phyloP scores from a whole-genome alignment of 2,113 vertebrate genomes.

The Solea solea region DNA sequence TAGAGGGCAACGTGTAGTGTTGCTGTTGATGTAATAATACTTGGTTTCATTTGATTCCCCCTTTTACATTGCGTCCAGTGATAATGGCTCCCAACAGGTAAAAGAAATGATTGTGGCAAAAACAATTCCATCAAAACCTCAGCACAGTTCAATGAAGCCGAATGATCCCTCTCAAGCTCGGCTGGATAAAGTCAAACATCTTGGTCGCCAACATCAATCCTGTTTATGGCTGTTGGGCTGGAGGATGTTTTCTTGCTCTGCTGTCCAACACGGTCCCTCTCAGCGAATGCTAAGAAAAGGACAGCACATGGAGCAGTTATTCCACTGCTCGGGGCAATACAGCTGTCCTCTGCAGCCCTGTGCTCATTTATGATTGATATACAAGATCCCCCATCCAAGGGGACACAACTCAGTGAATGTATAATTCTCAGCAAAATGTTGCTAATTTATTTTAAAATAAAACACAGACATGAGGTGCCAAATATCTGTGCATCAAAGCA shows the following conservation, averaged over 20 bases:
- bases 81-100: constrained; percentile 46
- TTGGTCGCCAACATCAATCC: constrained; percentile 76
- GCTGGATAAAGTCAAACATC: constrained; percentile 75
- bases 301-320: constrained; percentile 56
- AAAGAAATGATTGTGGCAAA: constrained; percentile 57
- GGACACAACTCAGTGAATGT: constrained; percentile 17
- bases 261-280: constrained; percentile 64
- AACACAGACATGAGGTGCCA: neutral
- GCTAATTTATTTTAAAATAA: constrained; percentile 7
- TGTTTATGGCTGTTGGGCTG: constrained; percentile 75
- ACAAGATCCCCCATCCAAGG: constrained; percentile 27
- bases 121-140: constrained; percentile 66
- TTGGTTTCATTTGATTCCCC: constrained; percentile 12
- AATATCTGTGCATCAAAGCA: constrained; percentile 16
- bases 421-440: constrained; percentile 6
- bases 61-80: constrained; percentile 19
- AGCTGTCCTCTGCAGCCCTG: constrained; percentile 64
- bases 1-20: neutral
- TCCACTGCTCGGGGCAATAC: constrained; percentile 58
- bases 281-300: constrained; percentile 56
- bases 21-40: constrained; percentile 4
- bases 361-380: constrained; percentile 65
- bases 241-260: constrained; percentile 73
- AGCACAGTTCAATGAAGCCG: constrained; percentile 73
- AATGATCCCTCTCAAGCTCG: constrained; percentile 75